Base-by-base conservation (phyloP, 2,797 vertebrate genomes). In the Platyrinchus mystaceus region DNA sequence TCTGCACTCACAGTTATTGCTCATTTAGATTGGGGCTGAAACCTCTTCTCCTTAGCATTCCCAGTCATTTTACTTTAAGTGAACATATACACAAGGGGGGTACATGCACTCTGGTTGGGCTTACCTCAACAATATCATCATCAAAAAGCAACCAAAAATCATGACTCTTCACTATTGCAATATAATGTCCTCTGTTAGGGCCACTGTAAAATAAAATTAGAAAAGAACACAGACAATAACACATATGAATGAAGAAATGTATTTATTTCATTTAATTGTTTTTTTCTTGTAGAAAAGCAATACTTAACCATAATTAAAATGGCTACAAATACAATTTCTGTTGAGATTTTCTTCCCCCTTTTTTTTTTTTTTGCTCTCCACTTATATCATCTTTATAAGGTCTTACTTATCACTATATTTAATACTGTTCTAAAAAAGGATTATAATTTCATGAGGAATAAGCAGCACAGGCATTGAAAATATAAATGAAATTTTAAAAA, bases 161-260 rank as follows among this genome's bases (percentile, higher is more conserved):
- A 85, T 98, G 98, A 98, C 98, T 98, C 95, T 98, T 98, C 93
- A 98, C 98, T 98, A 98, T 98, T 97, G 98, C 98, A 97, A 98
- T 98, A 93, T 98, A 98, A 98, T 98, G 98, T 96, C 98, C 98
- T 98, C 98, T 97, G 94, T 98, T 98, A 81, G 98, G 98, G 95
- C 98, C 98, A 96, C 98, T 98, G 94, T 71, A 95, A 96, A 93
- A 92, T 77, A 97, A 68, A 94, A 94, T 92, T 7, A 78, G 41
- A 44, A 80, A 81, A 93, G n/a, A 89, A 62, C 30, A 87, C 20
- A 41, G 52, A 67, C 10, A 41, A 17, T 77, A 80, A 76, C 6
- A 76, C 23, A 26, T 3, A 49, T 8, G 10, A 24, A 94, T 16
- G 7, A 52, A 78, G 19, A 77, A 32, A 82, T 18, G 8, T n/a